phyloP scores from a whole-genome alignment of 1,140 invertebrate species.

The Leptoteleia sp. region DNA sequence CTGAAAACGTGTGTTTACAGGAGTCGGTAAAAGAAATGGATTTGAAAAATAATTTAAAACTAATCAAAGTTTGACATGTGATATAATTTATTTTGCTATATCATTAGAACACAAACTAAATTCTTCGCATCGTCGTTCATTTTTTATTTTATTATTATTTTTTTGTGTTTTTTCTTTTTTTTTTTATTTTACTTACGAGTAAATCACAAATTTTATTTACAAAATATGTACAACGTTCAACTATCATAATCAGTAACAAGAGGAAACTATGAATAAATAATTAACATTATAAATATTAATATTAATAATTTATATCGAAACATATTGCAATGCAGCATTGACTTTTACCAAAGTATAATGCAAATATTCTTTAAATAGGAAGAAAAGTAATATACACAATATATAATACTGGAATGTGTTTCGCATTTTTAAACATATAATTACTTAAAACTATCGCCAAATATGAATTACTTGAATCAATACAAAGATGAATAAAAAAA shows the following conservation, averaged over 20 bases:
- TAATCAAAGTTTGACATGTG: conserved; percentile 59
- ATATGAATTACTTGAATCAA: conserved; percentile 40
- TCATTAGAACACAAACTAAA: conserved; percentile 80
- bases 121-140: conserved; percentile 70
- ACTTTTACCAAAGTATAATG: conserved; percentile 55
- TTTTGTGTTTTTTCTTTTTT: too few relatives aligned
- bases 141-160: too few relatives aligned
- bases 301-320: conserved; percentile 56
- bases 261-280: conserved; percentile 66
- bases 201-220: conserved; percentile 81
- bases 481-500: conserved; percentile 45
- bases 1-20: too few relatives aligned
- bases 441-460: conserved; percentile 56
- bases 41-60: too few relatives aligned
- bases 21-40: too few relatives aligned
- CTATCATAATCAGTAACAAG: conserved; percentile 67
- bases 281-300: conserved; percentile 67
- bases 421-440: conserved; percentile 41
- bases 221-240: conserved; percentile 75
- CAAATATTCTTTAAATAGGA: conserved; percentile 27
- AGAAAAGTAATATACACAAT: conserved; percentile 44
- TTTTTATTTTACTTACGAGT: conserved; percentile 73
- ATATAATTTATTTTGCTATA: conserved; percentile 81
- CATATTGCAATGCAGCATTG: conserved; percentile 54
- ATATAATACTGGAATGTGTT: conserved; percentile 64